A percentile compares a stretch with the other conserved stretches of the same genome.
These are phyloP conservation scores for Rallus crepitans DNA, from an alignment of 2,797 vertebrate genomes.

Conservation along the genomic window DNA sequence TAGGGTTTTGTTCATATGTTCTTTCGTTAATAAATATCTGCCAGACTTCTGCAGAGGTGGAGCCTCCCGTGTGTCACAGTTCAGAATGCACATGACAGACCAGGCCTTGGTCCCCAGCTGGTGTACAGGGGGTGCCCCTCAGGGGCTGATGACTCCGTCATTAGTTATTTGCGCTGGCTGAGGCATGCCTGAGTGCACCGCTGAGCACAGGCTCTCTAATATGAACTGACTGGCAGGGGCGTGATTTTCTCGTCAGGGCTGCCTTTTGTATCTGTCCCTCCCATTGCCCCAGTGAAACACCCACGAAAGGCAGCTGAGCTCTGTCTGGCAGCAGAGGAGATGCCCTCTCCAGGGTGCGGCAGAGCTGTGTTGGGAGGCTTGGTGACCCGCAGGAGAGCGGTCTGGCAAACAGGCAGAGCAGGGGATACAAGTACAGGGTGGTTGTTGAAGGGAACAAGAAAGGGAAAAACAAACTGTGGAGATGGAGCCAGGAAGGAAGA, in stretches of 20 bases:
- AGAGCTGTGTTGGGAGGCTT: background rate
- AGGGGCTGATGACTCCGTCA: background rate
- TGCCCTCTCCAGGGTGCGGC: background rate
- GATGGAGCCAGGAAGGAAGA: background rate
- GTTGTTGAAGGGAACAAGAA: background rate
- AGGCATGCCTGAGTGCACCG: background rate
- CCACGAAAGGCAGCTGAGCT: background rate
- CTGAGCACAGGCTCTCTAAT: background rate
- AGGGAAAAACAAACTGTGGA: background rate
- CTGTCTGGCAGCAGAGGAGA: background rate
- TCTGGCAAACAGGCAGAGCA: background rate
- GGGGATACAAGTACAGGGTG: background rate
- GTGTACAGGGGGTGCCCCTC: background rate
- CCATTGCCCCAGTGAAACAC: background rate
- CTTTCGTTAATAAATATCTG: background rate
- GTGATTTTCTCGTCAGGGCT: background rate
- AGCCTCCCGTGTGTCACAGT: background rate
- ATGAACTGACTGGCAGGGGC: background rate
- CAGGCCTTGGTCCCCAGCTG: constrained; percentile 7
- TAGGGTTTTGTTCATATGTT: background rate
- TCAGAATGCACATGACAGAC: background rate
- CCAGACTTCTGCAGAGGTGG: background rate
- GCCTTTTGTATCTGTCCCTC: background rate
- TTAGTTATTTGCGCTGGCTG: background rate
- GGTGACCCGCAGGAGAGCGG: background rate